These are phyloP conservation scores for Flexamia atlantica DNA, from an alignment of 2,888 invertebrate genomes.

Conservation along the genomic window DNA sequence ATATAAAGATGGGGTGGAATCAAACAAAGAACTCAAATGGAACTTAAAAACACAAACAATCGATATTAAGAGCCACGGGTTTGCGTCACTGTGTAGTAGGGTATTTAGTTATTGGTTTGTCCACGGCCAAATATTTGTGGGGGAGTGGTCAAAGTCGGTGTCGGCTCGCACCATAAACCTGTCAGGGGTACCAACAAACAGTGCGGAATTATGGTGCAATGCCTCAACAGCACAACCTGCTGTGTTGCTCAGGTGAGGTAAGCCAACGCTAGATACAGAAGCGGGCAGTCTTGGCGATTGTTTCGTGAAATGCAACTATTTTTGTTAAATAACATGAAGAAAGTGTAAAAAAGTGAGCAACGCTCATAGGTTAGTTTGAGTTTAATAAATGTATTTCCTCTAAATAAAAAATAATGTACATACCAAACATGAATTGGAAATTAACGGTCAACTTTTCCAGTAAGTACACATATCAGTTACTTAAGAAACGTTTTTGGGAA, in stretches of 20 bases:
- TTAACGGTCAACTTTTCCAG: no score
- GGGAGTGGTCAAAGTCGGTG: conserved; percentile 45
- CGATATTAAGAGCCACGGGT: conserved; percentile 26
- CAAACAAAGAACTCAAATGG: conserved; percentile 9
- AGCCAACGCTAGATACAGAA: no score
- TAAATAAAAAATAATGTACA: no score
- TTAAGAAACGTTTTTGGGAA: no score
- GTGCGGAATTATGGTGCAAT: conserved; percentile 39
- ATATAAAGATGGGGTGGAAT: neutral
- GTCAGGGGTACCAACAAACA: conserved; percentile 48
- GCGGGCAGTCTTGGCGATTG: no score
- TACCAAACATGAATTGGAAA: no score
- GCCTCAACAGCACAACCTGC: conserved; percentile 19
- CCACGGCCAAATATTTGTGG: conserved; percentile 44
- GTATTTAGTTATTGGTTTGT: conserved; percentile 43
- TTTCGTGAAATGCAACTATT: no score
- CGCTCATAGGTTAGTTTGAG: no score
- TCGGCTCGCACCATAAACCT: conserved; percentile 40
- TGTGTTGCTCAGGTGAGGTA: neutral
- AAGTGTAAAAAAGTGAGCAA: no score
- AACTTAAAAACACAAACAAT: conserved; percentile 20
- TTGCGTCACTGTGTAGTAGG: conserved; percentile 1
- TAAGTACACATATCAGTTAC: no score
- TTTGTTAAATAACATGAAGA: no score
- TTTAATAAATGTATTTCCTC: no score